Evolutionary conservation across 2,113 vertebrate species (phyloP).

Genomic region (Brachyistius frenatus): DNA sequence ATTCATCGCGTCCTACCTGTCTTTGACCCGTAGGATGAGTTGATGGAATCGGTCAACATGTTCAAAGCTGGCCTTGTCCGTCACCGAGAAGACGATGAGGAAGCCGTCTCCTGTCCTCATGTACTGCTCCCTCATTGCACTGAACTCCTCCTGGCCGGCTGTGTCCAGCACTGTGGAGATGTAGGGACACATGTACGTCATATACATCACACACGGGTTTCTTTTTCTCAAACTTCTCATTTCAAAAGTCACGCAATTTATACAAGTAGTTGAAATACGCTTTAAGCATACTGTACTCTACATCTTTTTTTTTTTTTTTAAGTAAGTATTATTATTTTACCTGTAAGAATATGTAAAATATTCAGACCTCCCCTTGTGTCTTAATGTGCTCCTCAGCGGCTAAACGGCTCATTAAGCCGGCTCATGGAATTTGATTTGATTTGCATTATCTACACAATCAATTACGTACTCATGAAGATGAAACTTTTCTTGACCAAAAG

Average conservation of each 20-base stretch:
- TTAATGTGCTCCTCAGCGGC: too few species aligned
- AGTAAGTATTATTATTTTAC: not conserved
- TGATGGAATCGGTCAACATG: conserved; percentile 98
- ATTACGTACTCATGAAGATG: not conserved
- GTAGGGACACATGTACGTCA: not conserved
- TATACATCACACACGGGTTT: not conserved
- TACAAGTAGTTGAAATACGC: too few species aligned
- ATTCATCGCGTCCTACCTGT: conserved; percentile 86
- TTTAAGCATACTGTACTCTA: too few species aligned
- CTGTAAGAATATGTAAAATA: not conserved
- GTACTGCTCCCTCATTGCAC: conserved; percentile 99
- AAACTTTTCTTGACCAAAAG: not conserved
- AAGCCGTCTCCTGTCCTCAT: conserved; percentile 99
- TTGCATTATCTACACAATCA: not conserved
- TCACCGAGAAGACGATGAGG: conserved; percentile 98
- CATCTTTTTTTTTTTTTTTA: too few species aligned
- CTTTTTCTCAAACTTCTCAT: too few species aligned
- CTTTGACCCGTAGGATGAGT: conserved; percentile 97
- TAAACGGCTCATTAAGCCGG: too few species aligned
- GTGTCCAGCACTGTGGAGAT: conserved; percentile 92
- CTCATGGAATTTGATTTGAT: not conserved
- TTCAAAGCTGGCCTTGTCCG: conserved; percentile 98
- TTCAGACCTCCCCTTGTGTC: too few species aligned
- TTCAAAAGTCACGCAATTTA: too few species aligned
- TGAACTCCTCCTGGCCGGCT: conserved; percentile 98